A percentile compares a stretch with the other conserved stretches of the same genome.
phyloP scores from a whole-genome alignment of 2,113 vertebrate species.

The Piprites chloris region DNA sequence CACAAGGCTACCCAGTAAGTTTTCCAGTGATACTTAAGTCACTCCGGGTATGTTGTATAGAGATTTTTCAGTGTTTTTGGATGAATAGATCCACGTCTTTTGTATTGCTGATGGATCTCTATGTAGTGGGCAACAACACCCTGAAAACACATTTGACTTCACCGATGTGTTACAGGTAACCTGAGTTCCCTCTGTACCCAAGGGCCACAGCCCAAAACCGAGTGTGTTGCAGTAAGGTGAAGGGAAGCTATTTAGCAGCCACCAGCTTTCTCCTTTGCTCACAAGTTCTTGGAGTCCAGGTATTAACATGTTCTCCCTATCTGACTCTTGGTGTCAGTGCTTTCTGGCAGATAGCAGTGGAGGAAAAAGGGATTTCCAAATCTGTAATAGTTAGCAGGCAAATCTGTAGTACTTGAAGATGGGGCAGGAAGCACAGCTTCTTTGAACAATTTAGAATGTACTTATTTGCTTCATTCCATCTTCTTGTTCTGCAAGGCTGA shows the following conservation, averaged over 20 bases:
- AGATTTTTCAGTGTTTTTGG: neutral
- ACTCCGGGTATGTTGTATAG: neutral
- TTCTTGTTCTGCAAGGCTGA: neutral
- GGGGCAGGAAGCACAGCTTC: neutral
- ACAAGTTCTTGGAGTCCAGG: neutral
- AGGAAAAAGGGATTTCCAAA: neutral
- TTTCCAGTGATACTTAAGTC: neutral
- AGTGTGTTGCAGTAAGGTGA: neutral
- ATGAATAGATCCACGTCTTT: neutral
- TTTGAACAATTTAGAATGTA: neutral
- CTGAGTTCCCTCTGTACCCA: neutral
- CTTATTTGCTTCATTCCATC: neutral
- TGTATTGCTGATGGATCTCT: neutral
- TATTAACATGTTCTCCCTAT: neutral
- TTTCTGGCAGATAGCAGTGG: neutral
- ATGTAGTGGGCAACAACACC: neutral
- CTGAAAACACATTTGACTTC: neutral
- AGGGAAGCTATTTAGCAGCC: neutral
- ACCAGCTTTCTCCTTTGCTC: neutral
- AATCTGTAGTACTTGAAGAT: neutral
- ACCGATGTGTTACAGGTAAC: neutral
- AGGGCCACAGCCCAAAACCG: neutral
- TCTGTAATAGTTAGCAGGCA: accelerated
- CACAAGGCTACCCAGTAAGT: neutral
- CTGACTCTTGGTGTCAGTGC: neutral